Evolutionary conservation across 1,140 invertebrate species (phyloP).

Genomic region (Brachionus koreanus): DNA sequence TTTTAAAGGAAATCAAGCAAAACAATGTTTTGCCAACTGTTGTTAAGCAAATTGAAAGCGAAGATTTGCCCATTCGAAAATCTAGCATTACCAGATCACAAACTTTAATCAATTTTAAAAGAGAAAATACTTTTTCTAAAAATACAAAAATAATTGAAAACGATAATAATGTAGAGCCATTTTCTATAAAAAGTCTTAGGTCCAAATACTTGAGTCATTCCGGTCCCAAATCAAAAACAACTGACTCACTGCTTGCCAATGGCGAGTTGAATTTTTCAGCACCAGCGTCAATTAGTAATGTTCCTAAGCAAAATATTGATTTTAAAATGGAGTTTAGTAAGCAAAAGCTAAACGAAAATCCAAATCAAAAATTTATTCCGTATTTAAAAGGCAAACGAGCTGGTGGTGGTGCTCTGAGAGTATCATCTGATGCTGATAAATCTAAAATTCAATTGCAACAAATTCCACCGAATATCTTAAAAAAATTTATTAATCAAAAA

Average conservation of each 20-base stretch:
- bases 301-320: constrained; percentile 4
- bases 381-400: constrained; percentile 8
- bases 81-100: neutral
- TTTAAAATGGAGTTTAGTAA: constrained; percentile 15
- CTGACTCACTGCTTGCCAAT: neutral
- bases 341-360: neutral
- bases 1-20: constrained; percentile 2
- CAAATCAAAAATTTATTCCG: constrained; percentile 22
- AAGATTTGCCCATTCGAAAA: neutral
- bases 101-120: neutral
- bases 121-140: neutral
- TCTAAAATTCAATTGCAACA: neutral
- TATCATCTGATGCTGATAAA: neutral
- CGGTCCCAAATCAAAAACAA: neutral
- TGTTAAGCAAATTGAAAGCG: neutral
- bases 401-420: neutral
- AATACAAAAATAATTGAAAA: neutral
- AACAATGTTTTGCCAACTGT: neutral
- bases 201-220: neutral
- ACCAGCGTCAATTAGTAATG: neutral
- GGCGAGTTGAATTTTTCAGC: constrained; percentile 11
- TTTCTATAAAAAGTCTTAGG: neutral
- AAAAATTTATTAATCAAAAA: constrained; percentile 4
- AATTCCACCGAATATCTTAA: neutral
- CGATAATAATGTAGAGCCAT: neutral